Base-by-base conservation (phyloP, 2,888 invertebrate genomes). In the Phengaris arion region DNA sequence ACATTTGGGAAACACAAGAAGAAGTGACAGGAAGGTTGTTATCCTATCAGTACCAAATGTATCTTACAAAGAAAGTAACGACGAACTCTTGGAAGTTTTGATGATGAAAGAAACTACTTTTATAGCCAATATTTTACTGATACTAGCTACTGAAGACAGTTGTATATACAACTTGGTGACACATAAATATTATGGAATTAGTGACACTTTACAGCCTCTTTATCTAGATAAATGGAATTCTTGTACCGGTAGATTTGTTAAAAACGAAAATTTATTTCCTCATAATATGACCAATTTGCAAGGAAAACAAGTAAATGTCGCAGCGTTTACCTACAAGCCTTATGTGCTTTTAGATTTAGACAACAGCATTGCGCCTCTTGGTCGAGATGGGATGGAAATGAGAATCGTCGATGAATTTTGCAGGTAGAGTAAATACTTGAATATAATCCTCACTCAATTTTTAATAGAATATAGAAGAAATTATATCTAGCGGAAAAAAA, bases 281-380 rank as follows among this genome's bases (percentile, higher is more conserved):
- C 90, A 94, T 79, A 89, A 94, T 78, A 84, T 94, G 79, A 80
- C 80, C 0, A 87, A 94, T 80, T 83, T 94, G 76, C 78, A 88
- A 68, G 94, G 94, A 0, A 94, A 91, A 85, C 81, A 80, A 0
- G 80, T 95, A 6, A 94, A 86, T 82, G 88, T 94, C 48, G 94
- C 95, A 10, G 92, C 94, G 76, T 95, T 96, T 82, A 92, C 90
- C 55, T 96, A 96, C 81, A 94, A 94, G 80, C 95, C 95, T 0
- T 95, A 95, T 81, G 88, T 88, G n/a, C 86, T 95, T 74, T 81
- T 94, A 76, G 88, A 93, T 82, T 79, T 94, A 68, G 87, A 93
- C 78, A 76, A 83, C 6, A 79, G 82, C 57, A 51, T 85, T 2
- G 85, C 81, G 73, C 85, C 87, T 6, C 78, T 82, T 6, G 88